Conservation (phyloP, 2,113 vertebrate genomes). For the Tachuris rubrigastra region DNA sequence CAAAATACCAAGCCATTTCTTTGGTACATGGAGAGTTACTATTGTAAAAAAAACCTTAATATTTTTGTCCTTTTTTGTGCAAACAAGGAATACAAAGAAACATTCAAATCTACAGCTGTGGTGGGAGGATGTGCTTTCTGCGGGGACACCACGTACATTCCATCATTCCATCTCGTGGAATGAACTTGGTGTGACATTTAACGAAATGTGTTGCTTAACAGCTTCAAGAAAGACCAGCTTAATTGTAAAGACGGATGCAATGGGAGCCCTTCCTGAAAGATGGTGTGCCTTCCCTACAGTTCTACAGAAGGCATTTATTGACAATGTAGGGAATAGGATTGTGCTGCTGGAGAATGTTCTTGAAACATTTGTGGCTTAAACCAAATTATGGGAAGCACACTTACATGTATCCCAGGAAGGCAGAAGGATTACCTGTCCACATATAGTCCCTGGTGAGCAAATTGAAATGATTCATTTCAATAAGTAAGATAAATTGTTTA, state of each 20-base stretch:
- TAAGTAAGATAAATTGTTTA: neutral
- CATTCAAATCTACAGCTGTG: slow-evolving; percentile 67
- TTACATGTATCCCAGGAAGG: neutral
- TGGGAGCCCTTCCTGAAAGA: neutral
- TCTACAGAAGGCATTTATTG: neutral
- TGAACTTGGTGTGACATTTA: slow-evolving; percentile 35
- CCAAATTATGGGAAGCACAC: neutral
- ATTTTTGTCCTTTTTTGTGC: neutral
- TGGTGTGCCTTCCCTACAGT: neutral
- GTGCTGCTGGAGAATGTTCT: neutral
- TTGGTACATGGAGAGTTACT: neutral
- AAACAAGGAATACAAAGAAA: slow-evolving; percentile 78
- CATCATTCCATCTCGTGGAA: slow-evolving; percentile 68
- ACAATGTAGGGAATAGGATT: slow-evolving; percentile 29
- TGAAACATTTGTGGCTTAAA: neutral
- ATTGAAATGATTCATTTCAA: neutral
- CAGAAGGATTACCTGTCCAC: neutral
- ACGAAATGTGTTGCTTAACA: neutral
- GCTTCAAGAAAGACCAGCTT: neutral
- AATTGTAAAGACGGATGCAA: neutral
- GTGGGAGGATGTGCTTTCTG: slow-evolving; percentile 72
- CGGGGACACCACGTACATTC: slow-evolving; percentile 53
- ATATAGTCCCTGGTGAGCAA: neutral
- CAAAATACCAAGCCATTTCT: neutral
- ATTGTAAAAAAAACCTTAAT: neutral